Base-by-base conservation (phyloP, 1,140 invertebrate species). In the Oryzaephilus surinamensis region DNA sequence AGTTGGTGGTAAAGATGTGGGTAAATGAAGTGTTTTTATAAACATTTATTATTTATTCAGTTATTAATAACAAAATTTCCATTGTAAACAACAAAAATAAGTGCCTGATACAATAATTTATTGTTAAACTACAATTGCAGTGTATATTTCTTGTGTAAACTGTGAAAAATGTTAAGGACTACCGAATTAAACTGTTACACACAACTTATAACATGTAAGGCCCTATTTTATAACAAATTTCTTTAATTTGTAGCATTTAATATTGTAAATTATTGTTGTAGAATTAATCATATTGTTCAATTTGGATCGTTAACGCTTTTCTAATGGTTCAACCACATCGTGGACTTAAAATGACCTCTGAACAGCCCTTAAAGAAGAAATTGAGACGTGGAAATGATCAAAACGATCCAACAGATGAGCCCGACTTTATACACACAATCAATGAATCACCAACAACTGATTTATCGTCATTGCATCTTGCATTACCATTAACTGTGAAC, bases 281-380 rank as follows among this genome's bases (percentile, higher is more conserved):
- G 4, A 20, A 20, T 20, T 20, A 20, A 20, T 20, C 4, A 5
- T 20, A 20, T 4, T 20, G 19, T 4, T 20, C 19, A 20, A 8
- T 20, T 8, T 8, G 19, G 8, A 8, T 8, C 8, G 19, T 8
- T 4, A 24, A 24, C 8, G 10, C 11, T 8, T 7, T 50, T 57
- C 57, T 60, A 61, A 62, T 62, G 60, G 60, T 62, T 52, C 57
- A 58, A 41, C 42, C 46, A 45, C 46, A 60, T 41, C 44, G 45
- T 26, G 45, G 52, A 18, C 46, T 38, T 50, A 62, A 54, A 45
- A 74, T 73, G 69, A 66, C 70, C 59, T 76, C 70, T 46, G 77
- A 79, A 60, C 79, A 82, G 63, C 79, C 81, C 42, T 74, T 77
- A 23, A 83, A 81, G 63, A 84, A 84, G 60, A 81, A 81, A 52